Conservation (phyloP, 2,113 vertebrate genomes). For the Alaudala cheleensis region DNA sequence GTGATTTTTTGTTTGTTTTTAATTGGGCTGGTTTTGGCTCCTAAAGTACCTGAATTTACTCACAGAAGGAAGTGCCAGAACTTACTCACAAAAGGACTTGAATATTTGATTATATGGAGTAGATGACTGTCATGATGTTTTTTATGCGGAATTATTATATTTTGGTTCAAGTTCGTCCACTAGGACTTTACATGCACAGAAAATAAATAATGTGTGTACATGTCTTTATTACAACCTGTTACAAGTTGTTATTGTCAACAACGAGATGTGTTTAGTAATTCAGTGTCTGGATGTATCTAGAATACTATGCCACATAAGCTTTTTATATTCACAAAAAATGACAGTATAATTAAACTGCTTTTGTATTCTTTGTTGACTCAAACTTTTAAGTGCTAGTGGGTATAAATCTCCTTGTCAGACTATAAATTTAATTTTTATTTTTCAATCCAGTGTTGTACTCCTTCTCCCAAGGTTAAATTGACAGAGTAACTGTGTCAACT, state of each 20-base stretch:
- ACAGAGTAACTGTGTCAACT: not conserved
- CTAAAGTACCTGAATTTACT: not conserved
- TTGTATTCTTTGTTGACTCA: not conserved
- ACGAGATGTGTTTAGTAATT: not conserved
- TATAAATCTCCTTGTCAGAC: not conserved
- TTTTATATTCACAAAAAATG: not conserved
- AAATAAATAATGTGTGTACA: not conserved
- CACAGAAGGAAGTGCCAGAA: not conserved
- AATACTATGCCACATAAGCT: not conserved
- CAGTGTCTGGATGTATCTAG: not conserved
- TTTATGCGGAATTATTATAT: not conserved
- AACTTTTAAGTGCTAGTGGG: not conserved
- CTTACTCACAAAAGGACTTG: not conserved
- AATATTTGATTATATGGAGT: not conserved
- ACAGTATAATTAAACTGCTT: not conserved
- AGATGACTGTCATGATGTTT: not conserved
- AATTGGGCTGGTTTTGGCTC: not conserved
- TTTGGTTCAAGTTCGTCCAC: not conserved
- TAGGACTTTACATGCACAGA: not conserved
- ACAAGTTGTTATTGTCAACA: not conserved
- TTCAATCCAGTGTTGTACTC: not conserved
- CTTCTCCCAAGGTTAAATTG: not conserved
- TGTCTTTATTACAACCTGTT: not conserved
- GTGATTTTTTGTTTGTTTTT: not conserved
- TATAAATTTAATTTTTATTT: not conserved